These are phyloP conservation scores for Oenanthe oenanthe DNA, from an alignment of 2,113 vertebrate species.

Conservation along the genomic window DNA sequence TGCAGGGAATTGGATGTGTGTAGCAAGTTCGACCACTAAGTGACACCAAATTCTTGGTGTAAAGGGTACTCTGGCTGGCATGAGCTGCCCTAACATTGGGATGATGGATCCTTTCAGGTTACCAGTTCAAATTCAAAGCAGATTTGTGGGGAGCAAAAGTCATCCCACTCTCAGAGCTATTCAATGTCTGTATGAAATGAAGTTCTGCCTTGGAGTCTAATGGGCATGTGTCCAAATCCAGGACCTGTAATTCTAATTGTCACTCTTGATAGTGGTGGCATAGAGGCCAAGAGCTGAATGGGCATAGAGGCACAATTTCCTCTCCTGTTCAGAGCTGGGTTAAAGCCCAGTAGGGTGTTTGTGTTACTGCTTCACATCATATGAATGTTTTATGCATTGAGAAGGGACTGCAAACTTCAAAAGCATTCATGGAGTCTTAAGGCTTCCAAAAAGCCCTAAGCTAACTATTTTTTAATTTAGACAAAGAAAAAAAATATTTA, in stretches of 20 bases:
- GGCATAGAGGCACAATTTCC: background rate
- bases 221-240: slow-evolving; percentile 35
- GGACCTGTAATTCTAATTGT: slow-evolving; percentile 23
- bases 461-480: background rate
- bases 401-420: slow-evolving; percentile 34
- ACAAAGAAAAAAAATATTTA: too few relatives aligned
- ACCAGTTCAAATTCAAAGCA: background rate
- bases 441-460: background rate
- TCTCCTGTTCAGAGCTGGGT: background rate
- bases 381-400: slow-evolving; percentile 2
- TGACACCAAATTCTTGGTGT: background rate
- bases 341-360: slow-evolving; percentile 7
- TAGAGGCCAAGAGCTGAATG: background rate
- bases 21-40: background rate
- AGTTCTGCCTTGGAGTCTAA: slow-evolving; percentile 10
- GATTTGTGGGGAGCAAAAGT: background rate
- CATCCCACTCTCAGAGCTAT: background rate
- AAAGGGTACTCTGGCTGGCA: background rate
- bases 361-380: background rate
- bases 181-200: slow-evolving; percentile 19
- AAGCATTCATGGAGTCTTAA: slow-evolving; percentile 6
- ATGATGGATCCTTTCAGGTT: background rate
- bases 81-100: background rate
- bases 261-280: background rate
- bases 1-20: background rate